Base-by-base conservation (phyloP, 2,888 invertebrate species). In the Elaeidobius kamerunicus region DNA sequence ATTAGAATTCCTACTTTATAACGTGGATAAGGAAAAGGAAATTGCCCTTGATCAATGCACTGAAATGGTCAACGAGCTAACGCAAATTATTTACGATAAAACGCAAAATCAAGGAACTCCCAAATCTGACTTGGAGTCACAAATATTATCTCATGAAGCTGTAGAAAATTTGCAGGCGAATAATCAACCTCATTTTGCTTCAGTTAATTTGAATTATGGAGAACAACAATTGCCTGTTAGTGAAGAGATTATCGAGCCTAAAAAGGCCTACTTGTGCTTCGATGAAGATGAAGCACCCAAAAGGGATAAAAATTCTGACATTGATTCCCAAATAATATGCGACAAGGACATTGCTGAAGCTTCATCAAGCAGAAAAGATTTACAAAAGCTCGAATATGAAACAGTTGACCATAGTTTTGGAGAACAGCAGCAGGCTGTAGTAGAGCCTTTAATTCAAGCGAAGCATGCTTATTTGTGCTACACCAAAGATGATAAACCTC, bases 1-100 rank as follows among this genome's bases (percentile, higher is more conserved):
- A 2, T 56, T 77, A 12, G 71, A 75, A 54, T 70, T 70, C 23
- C 69, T 75, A 52, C 63, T 77, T 30, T 72, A 70, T 36, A 69
- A 69, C 50, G 63, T 67, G 2, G 73, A 75, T 56, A 67, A 70
- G 60, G 72, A 73, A 60, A 73, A 72, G 47, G 69, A 73, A 19
- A 67, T 69, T 39, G 65, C 72, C 11, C 48, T 71, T 18, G 48
- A 60, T 6, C 70, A 73, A 59, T 72, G 72, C 49, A 66, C 70
- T 23, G 66, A 69, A 56, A 65, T 74, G 57, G 63, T 70, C 2
- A 68, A 68, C 47, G 71, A 73, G 64, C 60, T 74, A 2, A 65
- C 70, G 1, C 59, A 62, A 42, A 60, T 73, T 14, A 61, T 74
- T 7, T 64, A 60, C 43, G 60, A 65, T 34, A 57, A 59, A 38